Conservation (phyloP, 1,140 invertebrate species). For the Hylaeus volcanicus region DNA sequence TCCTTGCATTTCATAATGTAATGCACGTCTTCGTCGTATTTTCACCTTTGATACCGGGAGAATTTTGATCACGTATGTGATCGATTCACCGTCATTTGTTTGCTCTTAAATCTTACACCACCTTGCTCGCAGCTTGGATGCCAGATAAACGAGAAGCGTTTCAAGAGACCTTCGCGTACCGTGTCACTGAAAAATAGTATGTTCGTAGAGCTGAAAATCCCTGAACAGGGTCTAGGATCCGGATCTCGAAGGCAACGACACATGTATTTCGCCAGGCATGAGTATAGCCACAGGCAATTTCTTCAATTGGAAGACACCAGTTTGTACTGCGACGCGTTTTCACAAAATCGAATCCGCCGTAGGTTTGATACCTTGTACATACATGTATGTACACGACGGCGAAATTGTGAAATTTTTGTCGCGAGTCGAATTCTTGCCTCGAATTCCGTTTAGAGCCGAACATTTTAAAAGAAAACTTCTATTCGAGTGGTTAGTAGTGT, state of each 20-base stretch:
- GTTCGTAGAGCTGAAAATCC: not conserved
- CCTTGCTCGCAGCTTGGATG: not conserved
- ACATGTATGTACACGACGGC: conserved; percentile 12
- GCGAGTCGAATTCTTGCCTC: too few species aligned
- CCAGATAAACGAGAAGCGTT: conserved; percentile 13
- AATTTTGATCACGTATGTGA: not conserved
- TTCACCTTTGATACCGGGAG: not conserved
- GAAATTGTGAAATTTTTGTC: not conserved
- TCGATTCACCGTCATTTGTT: not conserved
- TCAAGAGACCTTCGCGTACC: not conserved
- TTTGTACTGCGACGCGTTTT: conserved; percentile 43
- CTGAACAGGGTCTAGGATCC: conserved; percentile 38
- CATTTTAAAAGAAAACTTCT: too few species aligned
- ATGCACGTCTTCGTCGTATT: too few species aligned
- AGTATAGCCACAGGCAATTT: conserved; percentile 45
- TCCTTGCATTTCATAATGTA: too few species aligned
- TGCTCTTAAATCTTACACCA: not conserved
- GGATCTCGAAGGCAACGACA: conserved; percentile 57
- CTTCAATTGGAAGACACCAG: conserved; percentile 44
- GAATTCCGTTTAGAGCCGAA: too few species aligned
- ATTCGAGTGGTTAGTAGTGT: too few species aligned
- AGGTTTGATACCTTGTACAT: conserved; percentile 2
- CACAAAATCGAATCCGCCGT: conserved; percentile 34
- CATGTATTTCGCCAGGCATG: conserved; percentile 48
- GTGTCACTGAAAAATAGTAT: not conserved